A percentile compares a stretch with the other conserved stretches of the same genome.
These are phyloP conservation scores for Eucera pruinosa DNA, from an alignment of 2,888 invertebrate species.

Conservation along the genomic window DNA sequence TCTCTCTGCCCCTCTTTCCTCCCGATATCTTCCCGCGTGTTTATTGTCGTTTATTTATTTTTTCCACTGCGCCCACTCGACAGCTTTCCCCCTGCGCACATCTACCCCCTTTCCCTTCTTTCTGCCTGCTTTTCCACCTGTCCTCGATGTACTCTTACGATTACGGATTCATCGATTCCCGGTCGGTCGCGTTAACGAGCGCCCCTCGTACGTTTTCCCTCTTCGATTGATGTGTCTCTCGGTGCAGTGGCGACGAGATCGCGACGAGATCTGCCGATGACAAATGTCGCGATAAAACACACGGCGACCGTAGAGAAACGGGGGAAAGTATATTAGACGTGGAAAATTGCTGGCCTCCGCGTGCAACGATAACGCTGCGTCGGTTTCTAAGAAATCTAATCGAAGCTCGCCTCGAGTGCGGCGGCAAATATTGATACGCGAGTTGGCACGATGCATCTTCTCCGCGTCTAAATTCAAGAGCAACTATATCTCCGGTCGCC, in stretches of 20 bases:
- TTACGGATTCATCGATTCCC: slow-evolving; percentile 50
- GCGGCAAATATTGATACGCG: slow-evolving; percentile 14
- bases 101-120: not conserved
- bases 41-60: slow-evolving; percentile 55
- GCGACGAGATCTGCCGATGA: not conserved
- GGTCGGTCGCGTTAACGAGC: slow-evolving; percentile 38
- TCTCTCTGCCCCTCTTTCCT: not conserved
- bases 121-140: not conserved
- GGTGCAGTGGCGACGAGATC: not conserved
- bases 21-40: slow-evolving; percentile 49
- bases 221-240: slow-evolving; percentile 4
- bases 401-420: not conserved
- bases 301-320: not conserved
- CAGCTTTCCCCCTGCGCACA: not conserved
- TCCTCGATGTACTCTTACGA: slow-evolving; percentile 28
- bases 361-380: not conserved
- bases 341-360: not conserved
- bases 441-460: not conserved
- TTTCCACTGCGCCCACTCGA: slow-evolving; percentile 14
- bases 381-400: slow-evolving; percentile 16
- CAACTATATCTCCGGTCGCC: too few species aligned
- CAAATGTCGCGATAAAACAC: not conserved
- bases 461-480: too few species aligned
- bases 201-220: not conserved
- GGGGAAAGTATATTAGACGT: too few species aligned